Percentiles rank a stretch among this genome's conserved stretches.
Evolutionary conservation across 2,797 vertebrate species (phyloP).

Genomic region (Sebastes glaucus): DNA sequence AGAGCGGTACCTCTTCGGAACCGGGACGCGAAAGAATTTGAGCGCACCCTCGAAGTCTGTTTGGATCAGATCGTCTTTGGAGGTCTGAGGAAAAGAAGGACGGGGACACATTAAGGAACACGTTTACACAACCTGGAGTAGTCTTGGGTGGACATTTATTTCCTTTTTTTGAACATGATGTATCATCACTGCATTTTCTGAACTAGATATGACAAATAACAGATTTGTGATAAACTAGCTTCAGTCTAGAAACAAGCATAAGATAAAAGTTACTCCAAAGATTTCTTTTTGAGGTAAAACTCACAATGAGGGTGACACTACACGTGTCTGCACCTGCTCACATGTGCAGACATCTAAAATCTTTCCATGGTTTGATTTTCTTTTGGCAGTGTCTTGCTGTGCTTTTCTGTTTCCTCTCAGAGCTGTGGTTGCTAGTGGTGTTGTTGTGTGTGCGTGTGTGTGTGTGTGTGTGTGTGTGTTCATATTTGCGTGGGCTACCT

Average conservation of each 20-base stretch:
- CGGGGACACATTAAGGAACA: not conserved
- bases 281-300: not conserved
- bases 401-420: conserved; percentile 28
- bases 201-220: not conserved
- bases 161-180: not conserved
- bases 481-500: conserved; percentile 15
- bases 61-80: conserved; percentile 95
- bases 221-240: not conserved
- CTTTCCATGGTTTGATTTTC: not conserved
- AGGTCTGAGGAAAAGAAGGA: conserved; percentile 84
- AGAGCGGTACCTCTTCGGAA: conserved; percentile 98
- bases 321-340: not conserved
- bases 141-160: not conserved
- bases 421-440: not conserved
- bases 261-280: not conserved
- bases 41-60: conserved; percentile 97
- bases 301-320: not conserved
- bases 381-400: not conserved
- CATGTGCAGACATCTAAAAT: not conserved
- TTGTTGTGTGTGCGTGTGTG: not conserved
- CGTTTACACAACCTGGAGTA: not conserved
- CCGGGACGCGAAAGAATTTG: conserved; percentile 98
- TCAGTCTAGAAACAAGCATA: not conserved
- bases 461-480: not conserved
- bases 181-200: not conserved